Evolutionary conservation across 2,888 invertebrate species (phyloP), one percentile per base, ranked within the genome.

Genomic region (Eurois occulta): DNA sequence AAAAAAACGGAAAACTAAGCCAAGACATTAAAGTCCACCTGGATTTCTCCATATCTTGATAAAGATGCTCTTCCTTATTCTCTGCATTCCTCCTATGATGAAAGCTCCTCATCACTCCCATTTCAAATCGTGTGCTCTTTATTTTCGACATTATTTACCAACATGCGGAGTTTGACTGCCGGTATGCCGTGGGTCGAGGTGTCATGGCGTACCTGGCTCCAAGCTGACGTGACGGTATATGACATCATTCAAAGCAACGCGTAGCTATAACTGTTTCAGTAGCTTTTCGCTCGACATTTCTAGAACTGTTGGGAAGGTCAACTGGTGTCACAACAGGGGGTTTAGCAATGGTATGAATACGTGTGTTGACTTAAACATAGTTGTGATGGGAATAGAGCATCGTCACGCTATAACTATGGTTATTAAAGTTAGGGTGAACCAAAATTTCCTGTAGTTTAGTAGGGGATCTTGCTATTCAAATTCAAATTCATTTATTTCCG

Each of bases 201-300:
- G 66, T 75, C 84, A 84, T 28, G 73, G 60, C 67, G 87, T 87
- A 77, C 86, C 88, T 81, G 3, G 74, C 84, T 66, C 87, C 35
- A 13, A 48, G 1, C 38, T 78, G 69, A 67, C 66, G 70, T 79
- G 73, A 75, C 66, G 16, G 28, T 77, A 46, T 76, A 87, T 86
- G 76, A 67, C 67, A 67, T 70, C 62, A 75, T 74, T 81, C 24
- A 48, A 87, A 81, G n/a, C 38, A 72, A 75, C 35, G 66, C 58
- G 48, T n/a, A 38, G 32, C 10, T 62, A 18, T 64, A 28, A 35
- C 48, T 58, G 32, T 66, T 62, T 66, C 55, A 66, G 68, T 46
- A 64, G 60, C 32, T 66, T 68, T 72, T 68, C 21, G 16, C 10
- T 64, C 35, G 24, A 65, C 65, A 46, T 66, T 81, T 60, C 58